Conservation (phyloP, 2,113 vertebrate species). For the Taxidea taxus region DNA sequence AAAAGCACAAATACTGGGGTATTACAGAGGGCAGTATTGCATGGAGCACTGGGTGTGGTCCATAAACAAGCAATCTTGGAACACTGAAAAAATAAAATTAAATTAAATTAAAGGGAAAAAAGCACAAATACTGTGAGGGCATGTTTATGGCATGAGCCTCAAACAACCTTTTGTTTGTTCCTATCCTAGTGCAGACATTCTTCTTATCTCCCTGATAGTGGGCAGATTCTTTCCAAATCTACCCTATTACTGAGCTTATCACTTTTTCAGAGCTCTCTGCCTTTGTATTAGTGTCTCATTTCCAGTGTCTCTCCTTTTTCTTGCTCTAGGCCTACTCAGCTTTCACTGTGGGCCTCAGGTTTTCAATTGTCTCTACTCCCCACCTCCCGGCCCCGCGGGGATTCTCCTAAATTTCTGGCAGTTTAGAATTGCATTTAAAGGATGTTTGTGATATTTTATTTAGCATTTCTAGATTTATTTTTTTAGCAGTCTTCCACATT, state of each 20-base stretch:
- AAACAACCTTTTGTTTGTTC: background rate
- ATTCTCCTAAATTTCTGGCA: background rate
- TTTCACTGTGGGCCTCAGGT: background rate
- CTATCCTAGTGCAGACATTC: too few species aligned
- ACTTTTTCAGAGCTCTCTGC: background rate
- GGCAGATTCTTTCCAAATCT: background rate
- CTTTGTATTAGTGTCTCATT: background rate
- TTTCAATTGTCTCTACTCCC: background rate
- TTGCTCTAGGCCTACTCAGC: background rate
- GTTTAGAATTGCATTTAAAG: background rate
- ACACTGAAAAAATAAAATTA: too few species aligned
- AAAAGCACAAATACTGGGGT: background rate
- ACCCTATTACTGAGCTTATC: background rate
- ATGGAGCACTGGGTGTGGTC: too few species aligned
- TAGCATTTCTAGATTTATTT: background rate
- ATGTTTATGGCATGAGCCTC: background rate
- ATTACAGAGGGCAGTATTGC: too few species aligned
- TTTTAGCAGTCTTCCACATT: background rate
- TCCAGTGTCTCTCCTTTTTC: background rate
- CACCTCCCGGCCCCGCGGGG: too few species aligned
- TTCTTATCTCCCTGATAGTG: background rate
- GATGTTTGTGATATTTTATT: background rate
- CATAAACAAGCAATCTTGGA: too few species aligned
- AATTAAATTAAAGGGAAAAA: background rate
- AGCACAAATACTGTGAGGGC: background rate